These are phyloP conservation scores for Trilocha varians DNA, from an alignment of 2,888 invertebrate species.

Conservation along the genomic window DNA sequence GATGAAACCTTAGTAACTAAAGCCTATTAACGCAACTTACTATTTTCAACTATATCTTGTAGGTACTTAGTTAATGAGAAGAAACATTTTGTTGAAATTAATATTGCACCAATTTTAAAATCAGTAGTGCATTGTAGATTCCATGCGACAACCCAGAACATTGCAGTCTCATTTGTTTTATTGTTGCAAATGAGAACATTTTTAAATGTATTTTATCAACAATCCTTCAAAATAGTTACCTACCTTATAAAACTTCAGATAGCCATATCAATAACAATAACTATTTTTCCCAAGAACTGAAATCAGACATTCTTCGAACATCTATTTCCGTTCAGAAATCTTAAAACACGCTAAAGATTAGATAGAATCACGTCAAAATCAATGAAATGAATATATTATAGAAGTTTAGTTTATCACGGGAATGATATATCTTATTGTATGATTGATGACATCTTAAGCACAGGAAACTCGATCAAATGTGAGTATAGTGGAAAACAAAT, in stretches of 20 bases:
- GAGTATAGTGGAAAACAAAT: slow-evolving; percentile 20
- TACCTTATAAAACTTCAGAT: too few relatives aligned
- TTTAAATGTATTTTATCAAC: too few relatives aligned
- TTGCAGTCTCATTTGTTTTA: too few relatives aligned
- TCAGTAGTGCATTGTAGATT: too few relatives aligned
- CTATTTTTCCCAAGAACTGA: too few relatives aligned
- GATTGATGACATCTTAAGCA: slow-evolving; percentile 23
- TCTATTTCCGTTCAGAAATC: neutral
- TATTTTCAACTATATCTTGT: neutral
- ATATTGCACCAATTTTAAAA: too few relatives aligned
- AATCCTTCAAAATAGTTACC: too few relatives aligned
- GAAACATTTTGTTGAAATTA: too few relatives aligned
- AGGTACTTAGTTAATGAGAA: too few relatives aligned
- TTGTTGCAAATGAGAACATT: too few relatives aligned
- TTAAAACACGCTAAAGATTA: slow-evolving; percentile 1
- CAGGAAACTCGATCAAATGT: slow-evolving; percentile 28
- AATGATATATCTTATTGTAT: slow-evolving; percentile 13
- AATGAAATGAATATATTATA: slow-evolving; percentile 19
- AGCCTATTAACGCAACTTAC: slow-evolving; percentile 51
- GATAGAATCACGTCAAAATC: slow-evolving; percentile 10
- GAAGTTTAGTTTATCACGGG: slow-evolving; percentile 15
- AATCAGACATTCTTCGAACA: too few relatives aligned
- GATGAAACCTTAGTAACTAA: slow-evolving; percentile 54
- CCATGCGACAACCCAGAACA: too few relatives aligned
- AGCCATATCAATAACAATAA: neutral